These are phyloP conservation scores for Reinhardtius hippoglossoides DNA, from an alignment of 2,113 vertebrate species.

Conservation along the genomic window DNA sequence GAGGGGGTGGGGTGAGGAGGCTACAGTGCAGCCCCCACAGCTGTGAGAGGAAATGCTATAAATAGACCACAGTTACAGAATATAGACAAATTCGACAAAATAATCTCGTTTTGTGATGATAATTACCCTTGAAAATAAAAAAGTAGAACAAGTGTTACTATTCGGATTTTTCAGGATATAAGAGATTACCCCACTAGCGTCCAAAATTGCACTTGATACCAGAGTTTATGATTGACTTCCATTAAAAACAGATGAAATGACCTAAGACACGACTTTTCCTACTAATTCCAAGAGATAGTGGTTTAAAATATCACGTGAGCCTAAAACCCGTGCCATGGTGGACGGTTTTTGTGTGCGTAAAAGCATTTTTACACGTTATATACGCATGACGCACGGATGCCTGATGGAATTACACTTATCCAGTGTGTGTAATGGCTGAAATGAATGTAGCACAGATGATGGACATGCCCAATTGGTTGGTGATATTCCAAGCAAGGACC, in stretches of 20 bases:
- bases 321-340: neutral
- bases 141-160: neutral
- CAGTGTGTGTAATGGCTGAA: conserved; percentile 18
- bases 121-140: no score
- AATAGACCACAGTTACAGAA: neutral
- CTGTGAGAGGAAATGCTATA: neutral
- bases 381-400: conserved; percentile 38
- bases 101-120: neutral
- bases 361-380: conserved; percentile 28
- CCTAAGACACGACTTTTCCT: neutral
- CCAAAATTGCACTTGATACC: no score
- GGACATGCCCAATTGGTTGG: conserved; percentile 14
- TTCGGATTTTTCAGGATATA: neutral
- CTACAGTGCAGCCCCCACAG: conserved; percentile 13
- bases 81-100: neutral
- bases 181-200: no score
- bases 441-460: conserved; percentile 5
- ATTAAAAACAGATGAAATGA: neutral
- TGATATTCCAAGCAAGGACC: conserved; percentile 29
- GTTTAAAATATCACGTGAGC: neutral
- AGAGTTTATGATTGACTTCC: neutral
- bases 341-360: neutral
- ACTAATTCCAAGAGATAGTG: neutral
- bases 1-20: conserved; percentile 5
- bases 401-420: neutral